Base-by-base conservation (phyloP, 2,888 invertebrate genomes). In the Mechanitis mazaeus region DNA sequence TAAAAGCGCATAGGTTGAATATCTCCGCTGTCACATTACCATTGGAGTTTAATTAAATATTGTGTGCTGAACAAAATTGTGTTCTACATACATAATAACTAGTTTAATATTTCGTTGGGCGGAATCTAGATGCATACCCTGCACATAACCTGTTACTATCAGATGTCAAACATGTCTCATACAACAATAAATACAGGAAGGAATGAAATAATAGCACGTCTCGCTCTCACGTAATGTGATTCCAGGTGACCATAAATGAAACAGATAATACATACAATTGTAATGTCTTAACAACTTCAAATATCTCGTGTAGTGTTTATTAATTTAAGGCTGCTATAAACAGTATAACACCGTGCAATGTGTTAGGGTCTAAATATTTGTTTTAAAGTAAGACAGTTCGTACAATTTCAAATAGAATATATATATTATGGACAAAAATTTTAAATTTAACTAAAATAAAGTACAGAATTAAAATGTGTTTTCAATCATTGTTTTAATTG, bases 101-200 rank as follows among this genome's bases (percentile, higher is more conserved):
- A 64, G 72, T 66, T 68, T 77, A 76, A 79, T 72, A 71, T 71
- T 82, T 84, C 83, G 81, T 83, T 84, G 83, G 83, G 81, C 73
- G 83, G 79, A 79, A 78, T 78, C 79, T 80, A 77, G 78, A 81
- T 77, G 80, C 77, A 73, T 75, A n/a, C n/a, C n/a, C n/a, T n/a
- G n/a, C 71, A 80, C 81, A 83, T 85, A 85, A 84, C 86, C 85
- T 86, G 85, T 85, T 73, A 73, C 78, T 80, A 80, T 75, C 75
- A 78, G 76, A 76, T 71, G 68, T 76, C 73, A 79, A 78, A 78
- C 73, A 76, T 75, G 74, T 76, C 55, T 56, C 38, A 55, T 45
- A 20, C 57, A 55, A 58, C 57, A 61, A 63, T 54, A 61, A 64
- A 60, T 28, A 64, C 5, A 60, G 61, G 50, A 59, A 59, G 72